Evolutionary conservation across 2,888 invertebrate genomes (phyloP), one percentile per base, ranked within the genome.

Genomic region (Idaea dimidiata): DNA sequence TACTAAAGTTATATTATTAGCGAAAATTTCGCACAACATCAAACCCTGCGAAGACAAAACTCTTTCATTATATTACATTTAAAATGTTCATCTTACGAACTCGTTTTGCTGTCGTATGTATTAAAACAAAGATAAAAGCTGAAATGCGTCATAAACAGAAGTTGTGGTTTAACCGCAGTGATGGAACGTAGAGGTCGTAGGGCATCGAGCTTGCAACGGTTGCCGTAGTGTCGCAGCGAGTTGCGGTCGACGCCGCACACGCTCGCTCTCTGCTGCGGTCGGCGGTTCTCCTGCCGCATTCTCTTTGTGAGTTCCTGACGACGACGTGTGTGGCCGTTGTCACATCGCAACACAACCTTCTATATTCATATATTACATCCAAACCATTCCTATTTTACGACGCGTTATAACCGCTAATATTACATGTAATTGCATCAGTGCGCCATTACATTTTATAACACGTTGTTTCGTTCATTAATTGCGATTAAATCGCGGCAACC

Each of bases 341-440:
- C 62, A 67, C 71, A 69, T 7, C 54, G 7, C 33, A 70, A 69
- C 73, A 67, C 72, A 74, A 72, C 74, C 70, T 65, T 64, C 69
- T 65, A 63, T 67, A 68, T 74, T 71, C 6, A 75, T 81, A 82
- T 81, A 83, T 81, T 78, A 68, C 78, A 75, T 75, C 75, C 75
- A 72, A 72, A 75, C 72, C 76, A 74, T 77, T 76, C 69, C 68
- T 64, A 69, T 75, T 82, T 83, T 84, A 84, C 79, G 81, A 82
- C 73, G 69, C 76, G 72, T 75, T 72, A 79, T 78, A 82, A 77
- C 77, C 75, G 75, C 80, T 74, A 78, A 78, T 76, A 71, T 81
- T 77, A 78, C 77, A 71, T 81, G 74, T 81, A 81, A 85, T 84
- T 84, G 78, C 78, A 80, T 74, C 79, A 73, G 69, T 74, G 65